These are phyloP conservation scores for Arrhamphus sclerolepis DNA, from an alignment of 2,797 vertebrate species.

Conservation along the genomic window DNA sequence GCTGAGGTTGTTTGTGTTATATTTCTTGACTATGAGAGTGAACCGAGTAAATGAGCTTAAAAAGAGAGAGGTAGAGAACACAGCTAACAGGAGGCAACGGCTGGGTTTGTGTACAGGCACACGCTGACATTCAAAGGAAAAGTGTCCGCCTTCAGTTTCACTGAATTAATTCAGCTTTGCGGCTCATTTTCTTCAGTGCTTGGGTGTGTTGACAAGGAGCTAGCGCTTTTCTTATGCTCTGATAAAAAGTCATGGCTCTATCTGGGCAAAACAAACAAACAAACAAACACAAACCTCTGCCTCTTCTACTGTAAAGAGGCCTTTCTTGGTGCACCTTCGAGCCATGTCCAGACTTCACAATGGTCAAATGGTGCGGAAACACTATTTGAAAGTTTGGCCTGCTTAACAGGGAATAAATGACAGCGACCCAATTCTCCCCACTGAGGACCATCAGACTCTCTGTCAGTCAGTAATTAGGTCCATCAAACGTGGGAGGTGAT, in stretches of 20 bases:
- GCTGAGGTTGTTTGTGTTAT: slow-evolving; percentile 49
- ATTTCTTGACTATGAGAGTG: slow-evolving; percentile 48
- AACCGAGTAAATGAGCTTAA: slow-evolving; percentile 69
- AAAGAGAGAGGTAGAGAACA: slow-evolving; percentile 70
- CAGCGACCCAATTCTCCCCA: slow-evolving; percentile 54
- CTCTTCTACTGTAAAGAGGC: slow-evolving; percentile 45
- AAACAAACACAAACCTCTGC: slow-evolving; percentile 53
- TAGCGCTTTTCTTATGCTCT: slow-evolving; percentile 49
- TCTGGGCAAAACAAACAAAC: slow-evolving; percentile 46
- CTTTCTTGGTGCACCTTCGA: slow-evolving; percentile 24
- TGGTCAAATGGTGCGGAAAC: slow-evolving; percentile 34
- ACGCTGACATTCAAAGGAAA: slow-evolving; percentile 70
- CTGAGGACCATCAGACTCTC: slow-evolving; percentile 42
- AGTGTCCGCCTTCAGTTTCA: slow-evolving; percentile 72
- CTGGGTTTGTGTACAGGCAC: slow-evolving; percentile 65
- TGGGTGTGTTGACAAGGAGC: slow-evolving; percentile 69
- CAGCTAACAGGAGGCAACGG: slow-evolving; percentile 55
- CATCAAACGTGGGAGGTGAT: slow-evolving; percentile 57
- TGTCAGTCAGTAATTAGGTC: slow-evolving; percentile 69
- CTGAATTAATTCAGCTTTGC: slow-evolving; percentile 80
- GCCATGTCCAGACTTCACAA: slow-evolving; percentile 37
- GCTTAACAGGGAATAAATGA: slow-evolving; percentile 61
- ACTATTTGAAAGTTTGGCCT: slow-evolving; percentile 47
- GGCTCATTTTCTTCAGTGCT: slow-evolving; percentile 66
- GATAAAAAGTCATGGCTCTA: slow-evolving; percentile 63